Percentiles rank a stretch among this genome's conserved stretches.
phyloP scores from a whole-genome alignment of 2,888 invertebrate species.

The Muscina levida region DNA sequence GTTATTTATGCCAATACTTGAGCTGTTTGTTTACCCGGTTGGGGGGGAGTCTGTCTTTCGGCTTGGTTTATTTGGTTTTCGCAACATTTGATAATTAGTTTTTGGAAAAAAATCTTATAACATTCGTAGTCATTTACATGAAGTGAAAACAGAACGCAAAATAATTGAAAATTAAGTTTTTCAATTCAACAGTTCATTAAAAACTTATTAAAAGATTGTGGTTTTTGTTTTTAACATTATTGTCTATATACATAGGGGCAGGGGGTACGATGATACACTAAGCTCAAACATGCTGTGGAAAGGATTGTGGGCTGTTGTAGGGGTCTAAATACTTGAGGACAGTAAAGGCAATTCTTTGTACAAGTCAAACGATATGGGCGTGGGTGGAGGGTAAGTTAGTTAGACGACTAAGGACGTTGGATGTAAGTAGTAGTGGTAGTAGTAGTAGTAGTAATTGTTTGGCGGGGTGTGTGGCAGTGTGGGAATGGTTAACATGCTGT shows the following conservation, averaged over 20 bases:
- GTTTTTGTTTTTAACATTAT: constrained; percentile 1
- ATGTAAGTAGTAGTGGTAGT: constrained; percentile 23
- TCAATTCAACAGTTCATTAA: constrained; percentile 17
- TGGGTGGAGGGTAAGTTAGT: background rate
- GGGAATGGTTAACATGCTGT: constrained; percentile 28
- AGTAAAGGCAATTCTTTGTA: no score
- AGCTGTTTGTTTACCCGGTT: background rate
- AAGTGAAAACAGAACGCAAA: constrained; percentile 19
- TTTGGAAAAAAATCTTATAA: background rate
- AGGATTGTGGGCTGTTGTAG: background rate
- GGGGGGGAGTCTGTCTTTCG: background rate
- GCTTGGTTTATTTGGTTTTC: constrained; percentile 13
- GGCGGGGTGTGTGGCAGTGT: constrained; percentile 18
- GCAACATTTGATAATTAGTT: constrained; percentile 37
- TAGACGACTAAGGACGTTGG: constrained; percentile 12
- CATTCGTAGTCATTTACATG: background rate
- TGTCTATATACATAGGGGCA: background rate
- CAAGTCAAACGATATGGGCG: no score
- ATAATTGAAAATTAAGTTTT: constrained; percentile 23
- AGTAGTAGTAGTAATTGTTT: constrained; percentile 6
- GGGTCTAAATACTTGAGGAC: background rate
- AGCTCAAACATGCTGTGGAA: constrained; percentile 6
- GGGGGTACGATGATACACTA: no score
- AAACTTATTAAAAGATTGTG: constrained; percentile 32
- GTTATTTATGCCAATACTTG: background rate